Percentiles rank a stretch among this genome's conserved stretches.
Evolutionary conservation across 2,113 vertebrate genomes (phyloP).

Genomic region (Onychostoma macrolepis): DNA sequence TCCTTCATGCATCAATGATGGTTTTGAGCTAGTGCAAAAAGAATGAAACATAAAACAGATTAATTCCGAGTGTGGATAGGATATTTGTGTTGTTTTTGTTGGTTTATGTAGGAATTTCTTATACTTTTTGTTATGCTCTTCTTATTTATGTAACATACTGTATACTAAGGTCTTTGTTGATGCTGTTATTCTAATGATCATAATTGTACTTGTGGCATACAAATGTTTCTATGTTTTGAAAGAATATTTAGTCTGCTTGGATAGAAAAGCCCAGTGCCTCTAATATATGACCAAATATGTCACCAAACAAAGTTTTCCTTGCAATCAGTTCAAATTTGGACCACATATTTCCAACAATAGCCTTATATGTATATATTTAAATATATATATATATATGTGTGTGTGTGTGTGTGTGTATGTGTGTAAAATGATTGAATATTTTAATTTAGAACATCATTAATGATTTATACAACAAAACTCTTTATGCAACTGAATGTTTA

Average conservation of each 20-base stretch:
- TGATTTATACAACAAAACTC: background rate
- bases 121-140: too few species aligned
- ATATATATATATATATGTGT: too few species aligned
- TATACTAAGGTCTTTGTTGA: background rate
- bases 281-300: background rate
- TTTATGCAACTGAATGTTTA: too few species aligned
- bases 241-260: background rate
- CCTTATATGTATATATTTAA: too few species aligned
- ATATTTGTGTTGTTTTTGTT: background rate
- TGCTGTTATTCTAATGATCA: background rate
- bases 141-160: background rate
- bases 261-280: background rate
- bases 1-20: conserved; percentile 11
- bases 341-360: background rate
- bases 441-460: background rate
- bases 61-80: background rate
- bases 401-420: too few species aligned
- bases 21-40: background rate
- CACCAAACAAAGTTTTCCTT: background rate
- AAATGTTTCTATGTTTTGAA: background rate
- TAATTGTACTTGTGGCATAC: background rate
- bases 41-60: background rate
- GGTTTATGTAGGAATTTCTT: background rate
- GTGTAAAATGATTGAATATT: too few species aligned
- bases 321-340: background rate